Evolutionary conservation across 2,113 vertebrate genomes (phyloP), one percentile per base, ranked within the genome.

Genomic region (Colaptes auratus): DNA sequence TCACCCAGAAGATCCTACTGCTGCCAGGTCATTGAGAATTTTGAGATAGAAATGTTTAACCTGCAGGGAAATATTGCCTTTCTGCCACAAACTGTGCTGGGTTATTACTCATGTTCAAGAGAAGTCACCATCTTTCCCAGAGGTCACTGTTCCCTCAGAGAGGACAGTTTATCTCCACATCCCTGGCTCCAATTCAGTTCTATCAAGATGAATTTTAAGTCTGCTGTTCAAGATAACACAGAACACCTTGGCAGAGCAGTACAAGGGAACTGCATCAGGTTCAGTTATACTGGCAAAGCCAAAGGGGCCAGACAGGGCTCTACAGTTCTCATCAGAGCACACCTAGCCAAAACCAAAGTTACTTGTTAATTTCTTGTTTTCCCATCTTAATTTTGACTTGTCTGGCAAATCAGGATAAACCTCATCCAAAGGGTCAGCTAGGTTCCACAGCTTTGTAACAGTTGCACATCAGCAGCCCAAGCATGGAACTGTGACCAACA

Each of bases 71-170:
- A 0, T 15, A 7, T 39, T 44, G 31, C 19, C 63, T 7, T 73
- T 86, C 44, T 70, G 7, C 30, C 31, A 85, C 53, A 65, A 92
- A 89, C 25, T 25, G 15, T 16, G 23, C 3, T 66, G 27, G 21
- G 52, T 77, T 67, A 82, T 39, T 70, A 60, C 15, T 48, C 23
- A 35, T 1, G 4, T 28, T 52, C 74, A 89, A 16, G 20, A 60
- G 60, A 55, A 52, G 31, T 36, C 36, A 88, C n/a, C 16, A 7
- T 31, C 60, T 28, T 75, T 87, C 73, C 61, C 30, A 46, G 36
- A 75, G 9, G 27, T 31, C 48, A 60, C 27, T 0, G 0, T 12
- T n/a, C 25, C 33, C 17, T 69, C 70, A 69, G 15, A 67, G 4
- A 35, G 19, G 25, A 36, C 0, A 3, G 53, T 25, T 84, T 90